These are phyloP conservation scores for Campoletis raptor DNA, from an alignment of 2,888 invertebrate species.

Conservation along the genomic window DNA sequence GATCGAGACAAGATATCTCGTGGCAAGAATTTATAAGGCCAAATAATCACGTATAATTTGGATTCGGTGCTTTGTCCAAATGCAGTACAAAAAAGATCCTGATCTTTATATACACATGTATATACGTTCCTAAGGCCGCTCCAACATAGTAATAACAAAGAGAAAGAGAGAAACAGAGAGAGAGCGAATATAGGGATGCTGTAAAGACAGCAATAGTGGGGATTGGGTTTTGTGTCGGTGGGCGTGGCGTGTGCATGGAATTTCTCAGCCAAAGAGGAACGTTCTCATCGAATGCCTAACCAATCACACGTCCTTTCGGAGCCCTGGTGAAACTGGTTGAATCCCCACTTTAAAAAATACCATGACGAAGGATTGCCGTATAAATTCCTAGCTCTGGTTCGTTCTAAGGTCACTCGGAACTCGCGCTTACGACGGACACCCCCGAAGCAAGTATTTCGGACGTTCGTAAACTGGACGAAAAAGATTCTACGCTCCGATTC, in stretches of 20 bases:
- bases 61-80: conserved; percentile 52
- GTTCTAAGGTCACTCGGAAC: conserved; percentile 58
- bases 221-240: conserved; percentile 21
- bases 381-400: conserved; percentile 51
- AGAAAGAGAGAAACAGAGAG: conserved; percentile 20
- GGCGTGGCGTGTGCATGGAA: neutral
- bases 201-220: conserved; percentile 23
- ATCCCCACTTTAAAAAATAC: conserved; percentile 34
- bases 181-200: conserved; percentile 36
- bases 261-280: conserved; percentile 10
- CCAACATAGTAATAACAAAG: neutral
- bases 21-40: conserved; percentile 73
- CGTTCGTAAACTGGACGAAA: neutral
- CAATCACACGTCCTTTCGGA: conserved; percentile 14
- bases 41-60: conserved; percentile 80
- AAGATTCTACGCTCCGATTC: neutral
- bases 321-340: neutral
- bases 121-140: neutral
- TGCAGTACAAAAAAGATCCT: conserved; percentile 21
- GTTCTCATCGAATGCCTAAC: conserved; percentile 10
- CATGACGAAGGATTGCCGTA: conserved; percentile 37
- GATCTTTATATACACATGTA: neutral
- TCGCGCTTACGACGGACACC: conserved; percentile 5
- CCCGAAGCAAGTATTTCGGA: conserved; percentile 5
- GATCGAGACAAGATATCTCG: conserved; percentile 35